These are phyloP conservation scores for Tethya wilhelma DNA, from an alignment of 37 sponge, comb jelly and placozoan genomes.

Conservation along the genomic window DNA sequence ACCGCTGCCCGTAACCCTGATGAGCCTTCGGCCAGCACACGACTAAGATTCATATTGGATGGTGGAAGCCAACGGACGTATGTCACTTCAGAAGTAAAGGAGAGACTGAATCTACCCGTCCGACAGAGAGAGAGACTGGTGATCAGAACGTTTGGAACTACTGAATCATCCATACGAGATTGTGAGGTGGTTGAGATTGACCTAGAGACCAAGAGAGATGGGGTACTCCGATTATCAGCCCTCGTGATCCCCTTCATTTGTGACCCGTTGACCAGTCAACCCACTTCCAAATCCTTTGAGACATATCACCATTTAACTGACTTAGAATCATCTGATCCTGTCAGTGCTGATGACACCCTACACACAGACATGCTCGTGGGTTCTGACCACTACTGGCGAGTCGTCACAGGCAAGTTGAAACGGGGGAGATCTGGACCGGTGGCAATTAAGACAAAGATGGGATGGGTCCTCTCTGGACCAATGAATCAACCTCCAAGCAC, in stretches of 20 bases:
- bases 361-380: slow-evolving; percentile 27
- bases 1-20: background rate
- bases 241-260: slow-evolving; percentile 44
- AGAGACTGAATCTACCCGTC: slow-evolving; percentile 18
- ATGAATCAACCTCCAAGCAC: too few relatives aligned
- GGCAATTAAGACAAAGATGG: slow-evolving; percentile 27
- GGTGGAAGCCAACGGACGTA: slow-evolving; percentile 48
- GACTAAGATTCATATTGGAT: slow-evolving; percentile 12
- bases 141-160: slow-evolving; percentile 43
- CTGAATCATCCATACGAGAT: background rate
- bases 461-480: too few relatives aligned
- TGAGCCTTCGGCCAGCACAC: background rate
- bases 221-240: background rate
- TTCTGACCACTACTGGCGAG: slow-evolving; percentile 46
- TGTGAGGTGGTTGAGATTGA: slow-evolving; percentile 32
- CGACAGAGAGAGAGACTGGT: slow-evolving; percentile 1
- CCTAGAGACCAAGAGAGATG: slow-evolving; percentile 5
- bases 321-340: slow-evolving; percentile 33
- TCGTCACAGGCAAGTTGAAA: slow-evolving; percentile 34
- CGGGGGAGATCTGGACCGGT: slow-evolving; percentile 30
- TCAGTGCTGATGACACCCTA: background rate
- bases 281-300: slow-evolving; percentile 2
- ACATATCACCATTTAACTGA: slow-evolving; percentile 17
- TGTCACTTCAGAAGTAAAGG: slow-evolving; percentile 5
- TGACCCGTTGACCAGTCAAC: slow-evolving; percentile 28